phyloP scores from a whole-genome alignment of 2,113 vertebrate genomes.

The Nanger granti region DNA sequence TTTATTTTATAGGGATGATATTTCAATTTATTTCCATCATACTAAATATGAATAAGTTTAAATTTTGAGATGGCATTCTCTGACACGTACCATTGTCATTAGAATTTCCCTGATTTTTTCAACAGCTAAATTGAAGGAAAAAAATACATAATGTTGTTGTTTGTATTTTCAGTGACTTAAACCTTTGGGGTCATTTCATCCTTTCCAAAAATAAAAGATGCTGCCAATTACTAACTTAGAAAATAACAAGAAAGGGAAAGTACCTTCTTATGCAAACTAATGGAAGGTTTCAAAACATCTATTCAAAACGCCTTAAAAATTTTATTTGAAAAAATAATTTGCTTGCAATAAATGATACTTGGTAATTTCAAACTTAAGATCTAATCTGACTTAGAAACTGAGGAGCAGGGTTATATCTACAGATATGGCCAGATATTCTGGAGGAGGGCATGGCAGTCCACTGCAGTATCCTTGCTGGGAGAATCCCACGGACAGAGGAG shows the following conservation, averaged over 20 bases:
- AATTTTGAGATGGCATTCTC: slow-evolving; percentile 33
- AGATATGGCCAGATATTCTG: neutral
- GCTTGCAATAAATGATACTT: neutral
- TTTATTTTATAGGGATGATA: neutral
- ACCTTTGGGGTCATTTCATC: neutral
- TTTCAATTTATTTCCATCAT: neutral
- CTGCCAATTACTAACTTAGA: neutral
- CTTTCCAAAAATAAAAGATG: slow-evolving; percentile 4
- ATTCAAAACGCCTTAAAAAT: neutral
- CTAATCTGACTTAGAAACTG: neutral
- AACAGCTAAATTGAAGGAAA: neutral
- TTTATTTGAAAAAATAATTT: slow-evolving; percentile 18
- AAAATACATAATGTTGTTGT: neutral
- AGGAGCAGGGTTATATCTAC: neutral
- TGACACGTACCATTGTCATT: neutral
- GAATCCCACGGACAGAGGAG: neutral
- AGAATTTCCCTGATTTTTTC: slow-evolving; percentile 5
- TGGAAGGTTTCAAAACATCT: neutral
- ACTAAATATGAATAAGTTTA: neutral
- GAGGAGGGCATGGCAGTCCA: neutral
- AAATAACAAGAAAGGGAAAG: neutral
- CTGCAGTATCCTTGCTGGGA: neutral
- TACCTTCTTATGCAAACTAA: neutral
- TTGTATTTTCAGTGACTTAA: slow-evolving; percentile 5
- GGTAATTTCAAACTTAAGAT: neutral